phyloP scores from a whole-genome alignment of 2,888 invertebrate species.

The Gordius sp. region DNA sequence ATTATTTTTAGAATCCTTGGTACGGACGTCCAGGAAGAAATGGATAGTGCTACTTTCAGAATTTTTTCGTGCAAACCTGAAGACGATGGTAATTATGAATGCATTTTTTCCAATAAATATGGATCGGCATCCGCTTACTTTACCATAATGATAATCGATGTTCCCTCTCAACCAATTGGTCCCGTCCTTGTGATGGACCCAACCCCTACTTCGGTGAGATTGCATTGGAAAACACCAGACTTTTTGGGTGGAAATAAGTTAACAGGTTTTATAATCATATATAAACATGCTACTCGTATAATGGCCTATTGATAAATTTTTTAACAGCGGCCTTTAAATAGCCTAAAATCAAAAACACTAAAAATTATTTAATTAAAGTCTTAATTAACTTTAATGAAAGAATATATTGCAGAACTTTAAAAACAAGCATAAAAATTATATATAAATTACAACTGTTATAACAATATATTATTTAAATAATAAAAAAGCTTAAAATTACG shows the following conservation, averaged over 20 bases:
- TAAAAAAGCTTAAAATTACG: too few species aligned
- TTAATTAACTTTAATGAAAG: too few species aligned
- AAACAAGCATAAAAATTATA: too few species aligned
- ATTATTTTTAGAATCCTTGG: conserved; percentile 8
- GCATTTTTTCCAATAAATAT: neutral
- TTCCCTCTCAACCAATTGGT: neutral
- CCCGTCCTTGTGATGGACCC: neutral
- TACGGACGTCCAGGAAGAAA: neutral
- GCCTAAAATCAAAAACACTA: too few species aligned
- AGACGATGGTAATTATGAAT: conserved; percentile 7
- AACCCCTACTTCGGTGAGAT: neutral
- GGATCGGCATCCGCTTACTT: neutral
- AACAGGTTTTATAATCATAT: too few species aligned
- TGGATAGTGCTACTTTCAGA: neutral
- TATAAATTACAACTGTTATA: too few species aligned
- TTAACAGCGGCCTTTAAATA: too few species aligned
- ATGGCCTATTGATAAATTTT: too few species aligned
- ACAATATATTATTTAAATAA: too few species aligned
- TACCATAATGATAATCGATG: neutral
- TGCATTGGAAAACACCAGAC: neutral
- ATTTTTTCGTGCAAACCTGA: conserved; percentile 4
- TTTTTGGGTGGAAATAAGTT: neutral
- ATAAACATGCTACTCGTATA: too few species aligned
- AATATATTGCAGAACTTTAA: too few species aligned
- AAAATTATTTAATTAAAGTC: too few species aligned